phyloP scores from a whole-genome alignment of 1,140 invertebrate genomes.

The Drosophila simulans region DNA sequence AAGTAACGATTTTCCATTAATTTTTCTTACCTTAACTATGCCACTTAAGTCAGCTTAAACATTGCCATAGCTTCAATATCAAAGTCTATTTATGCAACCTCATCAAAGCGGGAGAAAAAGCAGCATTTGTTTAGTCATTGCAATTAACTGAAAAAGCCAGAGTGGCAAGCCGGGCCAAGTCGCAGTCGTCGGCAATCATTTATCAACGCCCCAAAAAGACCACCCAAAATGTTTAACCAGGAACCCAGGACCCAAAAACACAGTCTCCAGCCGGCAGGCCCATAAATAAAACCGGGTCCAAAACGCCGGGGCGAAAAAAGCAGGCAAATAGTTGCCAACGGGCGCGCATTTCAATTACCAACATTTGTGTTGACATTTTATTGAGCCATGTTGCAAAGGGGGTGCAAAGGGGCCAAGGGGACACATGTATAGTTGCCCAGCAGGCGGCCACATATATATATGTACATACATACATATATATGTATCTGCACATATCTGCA shows the following conservation, averaged over 20 bases:
- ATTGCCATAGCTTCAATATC: conserved; percentile 46
- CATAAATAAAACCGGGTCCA: conserved; percentile 43
- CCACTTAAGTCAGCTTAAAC: conserved; percentile 20
- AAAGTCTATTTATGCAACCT: conserved; percentile 24
- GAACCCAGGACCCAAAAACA: conserved; percentile 38
- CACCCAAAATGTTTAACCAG: conserved; percentile 60
- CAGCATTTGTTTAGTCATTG: conserved; percentile 56
- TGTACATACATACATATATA: conserved; percentile 14
- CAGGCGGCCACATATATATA: conserved; percentile 64
- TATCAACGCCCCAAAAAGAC: conserved; percentile 64
- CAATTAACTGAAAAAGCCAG: conserved; percentile 49
- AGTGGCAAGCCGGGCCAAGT: conserved; percentile 24
- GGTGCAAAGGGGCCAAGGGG: not conserved
- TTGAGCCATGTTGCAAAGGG: conserved; percentile 56
- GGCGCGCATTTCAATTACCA: conserved; percentile 67
- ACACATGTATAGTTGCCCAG: conserved; percentile 41
- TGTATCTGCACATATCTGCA: conserved; percentile 11
- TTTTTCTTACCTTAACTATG: not conserved
- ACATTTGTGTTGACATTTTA: conserved; percentile 81
- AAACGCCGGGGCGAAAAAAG: conserved; percentile 10
- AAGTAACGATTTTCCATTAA: conserved; percentile 85
- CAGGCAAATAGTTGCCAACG: conserved; percentile 39
- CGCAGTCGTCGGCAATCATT: conserved; percentile 51
- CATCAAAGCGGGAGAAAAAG: conserved; percentile 23
- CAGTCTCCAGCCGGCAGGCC: conserved; percentile 40